Conservation (phyloP, 2,888 invertebrate species). For the Meteorus cinctellus region DNA sequence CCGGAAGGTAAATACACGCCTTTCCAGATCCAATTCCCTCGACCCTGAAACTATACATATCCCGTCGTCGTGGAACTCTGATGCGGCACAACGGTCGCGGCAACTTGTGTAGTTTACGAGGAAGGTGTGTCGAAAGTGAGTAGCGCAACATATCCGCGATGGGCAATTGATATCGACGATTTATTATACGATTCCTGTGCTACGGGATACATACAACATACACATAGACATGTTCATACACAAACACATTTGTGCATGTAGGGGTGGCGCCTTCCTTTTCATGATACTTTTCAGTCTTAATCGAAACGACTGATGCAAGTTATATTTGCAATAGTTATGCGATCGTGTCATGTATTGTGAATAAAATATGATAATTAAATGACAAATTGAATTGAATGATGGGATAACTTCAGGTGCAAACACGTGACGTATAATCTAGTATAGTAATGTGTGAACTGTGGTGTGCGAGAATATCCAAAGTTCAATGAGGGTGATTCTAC, state of each 20-base stretch:
- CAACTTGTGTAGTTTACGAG: constrained; percentile 42
- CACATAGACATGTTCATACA: background rate
- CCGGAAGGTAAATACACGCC: constrained; percentile 41
- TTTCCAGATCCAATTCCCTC: constrained; percentile 25
- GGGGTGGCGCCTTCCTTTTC: background rate
- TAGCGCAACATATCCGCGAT: constrained; percentile 39
- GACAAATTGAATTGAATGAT: no score
- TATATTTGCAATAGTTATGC: background rate
- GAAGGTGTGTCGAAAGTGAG: constrained; percentile 49
- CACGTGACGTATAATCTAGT: no score
- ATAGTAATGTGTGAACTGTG: no score
- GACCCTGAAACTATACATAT: constrained; percentile 28
- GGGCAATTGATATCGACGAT: constrained; percentile 49
- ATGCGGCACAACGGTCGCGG: constrained; percentile 23
- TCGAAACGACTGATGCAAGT: background rate
- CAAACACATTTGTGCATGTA: background rate
- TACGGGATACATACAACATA: background rate
- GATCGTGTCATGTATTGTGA: background rate
- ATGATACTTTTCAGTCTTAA: background rate
- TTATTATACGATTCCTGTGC: constrained; percentile 4
- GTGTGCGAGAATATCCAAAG: no score
- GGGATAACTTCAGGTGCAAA: no score
- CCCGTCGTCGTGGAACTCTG: constrained; percentile 21
- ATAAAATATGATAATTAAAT: no score
- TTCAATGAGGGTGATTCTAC: no score